Conservation (phyloP, 1,140 invertebrate species). For the Monochamus saltuarius region DNA sequence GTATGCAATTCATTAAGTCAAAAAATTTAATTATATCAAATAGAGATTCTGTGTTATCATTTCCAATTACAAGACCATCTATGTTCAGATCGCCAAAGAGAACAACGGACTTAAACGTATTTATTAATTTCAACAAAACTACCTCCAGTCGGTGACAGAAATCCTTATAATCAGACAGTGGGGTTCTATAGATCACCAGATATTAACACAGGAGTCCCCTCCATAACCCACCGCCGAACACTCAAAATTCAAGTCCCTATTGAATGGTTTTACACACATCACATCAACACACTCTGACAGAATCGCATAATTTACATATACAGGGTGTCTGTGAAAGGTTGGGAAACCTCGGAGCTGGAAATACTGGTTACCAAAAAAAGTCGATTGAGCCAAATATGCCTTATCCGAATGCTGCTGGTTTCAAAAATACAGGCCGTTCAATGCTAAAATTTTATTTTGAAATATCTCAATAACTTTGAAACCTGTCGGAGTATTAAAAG, state of each 20-base stretch:
- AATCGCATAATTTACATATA: too few species aligned
- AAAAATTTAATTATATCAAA: slow-evolving; percentile 1
- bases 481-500: too few species aligned
- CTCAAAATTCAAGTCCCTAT: background rate
- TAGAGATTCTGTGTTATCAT: background rate
- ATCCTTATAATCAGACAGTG: background rate
- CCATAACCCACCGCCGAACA: background rate
- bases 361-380: too few species aligned
- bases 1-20: background rate
- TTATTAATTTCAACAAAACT: background rate
- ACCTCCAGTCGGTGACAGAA: background rate
- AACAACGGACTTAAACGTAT: background rate
- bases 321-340: too few species aligned
- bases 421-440: too few species aligned
- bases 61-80: background rate
- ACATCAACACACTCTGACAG: too few species aligned
- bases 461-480: too few species aligned
- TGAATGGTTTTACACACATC: background rate
- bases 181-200: background rate
- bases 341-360: too few species aligned
- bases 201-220: background rate
- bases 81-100: background rate
- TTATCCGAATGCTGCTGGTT: too few species aligned
- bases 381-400: too few species aligned
- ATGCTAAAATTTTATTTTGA: too few species aligned